Evolutionary conservation across 2,113 vertebrate species (phyloP).

Genomic region (Rhadina sibilatrix): DNA sequence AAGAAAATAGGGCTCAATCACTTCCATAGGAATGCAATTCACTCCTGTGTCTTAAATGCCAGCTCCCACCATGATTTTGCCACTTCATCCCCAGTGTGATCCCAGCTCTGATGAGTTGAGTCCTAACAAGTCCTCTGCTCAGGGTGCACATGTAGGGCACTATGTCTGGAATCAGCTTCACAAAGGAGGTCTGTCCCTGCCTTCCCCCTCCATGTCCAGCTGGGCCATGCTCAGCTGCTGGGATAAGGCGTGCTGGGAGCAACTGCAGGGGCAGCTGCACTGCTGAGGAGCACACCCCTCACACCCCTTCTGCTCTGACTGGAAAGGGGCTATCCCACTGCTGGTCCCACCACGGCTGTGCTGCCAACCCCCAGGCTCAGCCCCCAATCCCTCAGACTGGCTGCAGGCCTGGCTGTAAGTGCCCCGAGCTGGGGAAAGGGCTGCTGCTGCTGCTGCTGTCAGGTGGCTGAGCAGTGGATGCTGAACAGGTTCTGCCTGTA

Average conservation of each 20-base stretch:
- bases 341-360: rapidly evolving
- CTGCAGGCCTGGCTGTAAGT: background rate
- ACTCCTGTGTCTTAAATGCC: background rate
- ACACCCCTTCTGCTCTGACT: background rate
- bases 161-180: conserved; percentile 25
- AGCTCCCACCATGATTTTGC: background rate
- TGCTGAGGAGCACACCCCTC: background rate
- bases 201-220: background rate
- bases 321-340: rapidly evolving
- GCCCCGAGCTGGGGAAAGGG: background rate
- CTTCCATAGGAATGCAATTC: background rate
- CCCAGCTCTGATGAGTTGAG: background rate
- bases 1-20: background rate
- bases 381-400: rapidly evolving
- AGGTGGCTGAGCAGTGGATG: background rate
- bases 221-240: conserved; percentile 12
- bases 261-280: conserved; percentile 31
- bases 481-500: background rate
- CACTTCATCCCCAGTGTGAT: background rate
- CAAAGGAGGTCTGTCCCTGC: background rate
- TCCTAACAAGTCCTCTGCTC: background rate
- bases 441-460: background rate
- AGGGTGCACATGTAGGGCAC: background rate
- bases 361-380: background rate
- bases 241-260: background rate